Conservation (phyloP, 2,797 vertebrate species). For the Nasua narica region DNA sequence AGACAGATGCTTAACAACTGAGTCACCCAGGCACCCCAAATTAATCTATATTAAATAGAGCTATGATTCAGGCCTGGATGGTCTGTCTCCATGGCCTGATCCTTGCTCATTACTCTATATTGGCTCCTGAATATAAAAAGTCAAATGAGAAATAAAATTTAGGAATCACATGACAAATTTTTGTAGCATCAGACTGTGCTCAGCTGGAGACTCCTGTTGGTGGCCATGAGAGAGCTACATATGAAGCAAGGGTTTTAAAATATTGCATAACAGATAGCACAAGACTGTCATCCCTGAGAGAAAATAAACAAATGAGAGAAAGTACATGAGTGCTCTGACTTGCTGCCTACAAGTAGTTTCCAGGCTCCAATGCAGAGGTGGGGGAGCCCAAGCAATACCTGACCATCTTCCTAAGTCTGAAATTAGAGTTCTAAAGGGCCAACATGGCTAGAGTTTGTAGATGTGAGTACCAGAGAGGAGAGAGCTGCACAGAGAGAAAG, state of each 20-base stretch:
- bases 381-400: background rate
- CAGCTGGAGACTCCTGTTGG: background rate
- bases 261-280: background rate
- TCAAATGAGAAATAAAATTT: constrained; percentile 18
- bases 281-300: background rate
- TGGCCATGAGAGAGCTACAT: background rate
- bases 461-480: background rate
- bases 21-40: background rate
- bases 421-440: background rate
- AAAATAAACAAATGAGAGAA: background rate
- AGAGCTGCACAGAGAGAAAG: background rate
- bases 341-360: background rate
- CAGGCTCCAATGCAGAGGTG: background rate
- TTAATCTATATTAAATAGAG: background rate
- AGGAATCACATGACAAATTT: background rate
- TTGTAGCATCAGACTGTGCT: background rate
- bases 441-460: background rate
- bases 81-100: background rate
- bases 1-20: too few relatives aligned
- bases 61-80: background rate
- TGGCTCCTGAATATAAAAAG: constrained; percentile 17
- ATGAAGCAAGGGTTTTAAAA: background rate
- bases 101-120: background rate
- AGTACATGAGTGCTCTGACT: background rate
- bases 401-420: background rate